These are phyloP conservation scores for Stramonita haemastoma DNA, from an alignment of 2,888 invertebrate genomes.

Conservation along the genomic window DNA sequence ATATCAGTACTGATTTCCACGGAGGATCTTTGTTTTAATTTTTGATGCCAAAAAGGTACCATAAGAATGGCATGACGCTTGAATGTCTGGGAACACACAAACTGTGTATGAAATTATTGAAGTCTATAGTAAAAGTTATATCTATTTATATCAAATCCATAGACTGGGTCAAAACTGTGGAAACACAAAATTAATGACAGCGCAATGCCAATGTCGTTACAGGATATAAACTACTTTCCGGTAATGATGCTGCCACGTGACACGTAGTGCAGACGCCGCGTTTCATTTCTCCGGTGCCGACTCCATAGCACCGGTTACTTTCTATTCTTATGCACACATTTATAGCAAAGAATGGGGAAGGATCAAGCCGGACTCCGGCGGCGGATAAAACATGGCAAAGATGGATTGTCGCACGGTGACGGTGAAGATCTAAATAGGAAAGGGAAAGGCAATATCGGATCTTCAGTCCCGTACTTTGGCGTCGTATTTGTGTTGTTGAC, in stretches of 20 bases:
- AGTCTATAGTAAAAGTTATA: too few species aligned
- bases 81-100: background rate
- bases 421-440: slow-evolving; percentile 37
- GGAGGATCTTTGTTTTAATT: too few species aligned
- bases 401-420: slow-evolving; percentile 6
- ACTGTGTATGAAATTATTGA: background rate
- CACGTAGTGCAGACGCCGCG: slow-evolving; percentile 38
- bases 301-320: background rate
- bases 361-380: slow-evolving; percentile 37
- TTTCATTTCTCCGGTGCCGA: background rate
- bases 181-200: background rate
- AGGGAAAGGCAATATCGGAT: slow-evolving; percentile 43
- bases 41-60: too few species aligned
- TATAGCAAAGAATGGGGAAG: background rate
- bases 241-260: slow-evolving; percentile 28
- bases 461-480: slow-evolving; percentile 44
- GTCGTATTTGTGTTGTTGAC: slow-evolving; percentile 43
- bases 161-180: background rate
- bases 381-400: slow-evolving; percentile 14
- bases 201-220: background rate
- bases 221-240: slow-evolving; percentile 7
- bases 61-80: too few species aligned
- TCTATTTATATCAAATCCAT: background rate
- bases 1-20: too few species aligned
- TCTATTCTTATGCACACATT: too few species aligned